Evolutionary conservation across 2,797 vertebrate genomes (phyloP), one percentile per base, ranked within the genome.

Genomic region (Micrastur ruficollis): DNA sequence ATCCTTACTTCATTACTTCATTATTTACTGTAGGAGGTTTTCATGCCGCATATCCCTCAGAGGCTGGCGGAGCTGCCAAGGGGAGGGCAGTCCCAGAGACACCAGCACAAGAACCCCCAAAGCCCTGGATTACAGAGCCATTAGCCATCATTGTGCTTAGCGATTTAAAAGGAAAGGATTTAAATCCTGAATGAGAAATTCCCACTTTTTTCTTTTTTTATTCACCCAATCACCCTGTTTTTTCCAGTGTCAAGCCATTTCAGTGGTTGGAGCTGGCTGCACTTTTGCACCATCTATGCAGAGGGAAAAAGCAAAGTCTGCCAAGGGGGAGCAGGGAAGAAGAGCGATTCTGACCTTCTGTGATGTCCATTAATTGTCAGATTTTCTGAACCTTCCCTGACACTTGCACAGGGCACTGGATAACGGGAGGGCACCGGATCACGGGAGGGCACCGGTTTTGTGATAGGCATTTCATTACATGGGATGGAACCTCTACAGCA

Each of bases 351-450:
- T 26, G n/a, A 36, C 15, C 52, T 68, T n/a, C 53, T 29, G 18
- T 2, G 21, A 14, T 31, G 21, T 16, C 46, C 44, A 2, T 27
- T 14, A 18, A 32, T 14, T 63, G 42, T 13, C 42, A n/a, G 47
- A 11, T 27, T 25, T 56, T 18, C 47, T 23, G 23, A 40, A 32
- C 38, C 14, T 42, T 55, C 12, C 32, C 49, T 8, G 10, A 6
- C 12, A 34, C 22, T 72, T 7, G 14, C 46, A 5, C 2, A 2
- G 65, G n/a, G 8, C 0, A 0, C 32, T 12, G 72, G 42, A 44
- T 44, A 12, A 27, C 0, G 1, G 56, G 27, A 49, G 29, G 44
- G 31, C 38, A 56, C 16, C 0, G 1, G 1, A 44, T 44, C 14
- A 27, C 0, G 1, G 56, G 27, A 49, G 29, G 44, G 31, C 38